Evolutionary conservation across 2,888 invertebrate species (phyloP), one percentile per base, ranked within the genome.

Genomic region (Ophraella communa): DNA sequence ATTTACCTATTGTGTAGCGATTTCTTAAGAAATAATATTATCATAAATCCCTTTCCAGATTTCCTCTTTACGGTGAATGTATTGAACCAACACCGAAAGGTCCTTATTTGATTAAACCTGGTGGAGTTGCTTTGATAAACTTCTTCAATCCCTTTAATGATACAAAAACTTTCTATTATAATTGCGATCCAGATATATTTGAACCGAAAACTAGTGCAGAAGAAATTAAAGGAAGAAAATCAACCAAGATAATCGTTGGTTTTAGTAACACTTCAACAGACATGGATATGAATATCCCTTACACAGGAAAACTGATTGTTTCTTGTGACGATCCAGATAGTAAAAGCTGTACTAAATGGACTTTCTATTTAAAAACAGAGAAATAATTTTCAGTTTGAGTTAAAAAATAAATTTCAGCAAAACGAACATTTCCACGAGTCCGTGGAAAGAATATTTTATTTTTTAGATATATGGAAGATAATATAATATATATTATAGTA

Each of bases 51-150:
- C n/a, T 21, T 74, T 76, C 65, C 65, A 80, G 80, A 59, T 79
- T 83, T 76, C 84, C 84, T 5, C 70, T 85, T 62, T 78, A 80
- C 65, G 85, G 84, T 27, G 80, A 79, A 20, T 83, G 84, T 69
- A 72, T 76, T 17, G 71, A 77, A n/a, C 84, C 85, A 7, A 84
- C 82, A 71, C 85, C 85, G 10, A 84, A 84, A 75, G 85, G 85
- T 21, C 85, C 85, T 0, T 83, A 79, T 69, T 73, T 74, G 4
- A 74, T 85, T 21, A 82, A 80, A 68, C 75, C 81, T 7, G 82
- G 82, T 8, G 60, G 60, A 23, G 73, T 74, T 2, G 76, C 78
- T 0, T 68, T 77, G 5, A 81, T 85, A 67, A 76, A 78, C n/a
- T 85, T 85, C 76, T 77, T 81, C 60, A 85, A 85, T 72, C 81